phyloP scores from a whole-genome alignment of 2,113 vertebrate genomes.

The Vombatus ursinus region DNA sequence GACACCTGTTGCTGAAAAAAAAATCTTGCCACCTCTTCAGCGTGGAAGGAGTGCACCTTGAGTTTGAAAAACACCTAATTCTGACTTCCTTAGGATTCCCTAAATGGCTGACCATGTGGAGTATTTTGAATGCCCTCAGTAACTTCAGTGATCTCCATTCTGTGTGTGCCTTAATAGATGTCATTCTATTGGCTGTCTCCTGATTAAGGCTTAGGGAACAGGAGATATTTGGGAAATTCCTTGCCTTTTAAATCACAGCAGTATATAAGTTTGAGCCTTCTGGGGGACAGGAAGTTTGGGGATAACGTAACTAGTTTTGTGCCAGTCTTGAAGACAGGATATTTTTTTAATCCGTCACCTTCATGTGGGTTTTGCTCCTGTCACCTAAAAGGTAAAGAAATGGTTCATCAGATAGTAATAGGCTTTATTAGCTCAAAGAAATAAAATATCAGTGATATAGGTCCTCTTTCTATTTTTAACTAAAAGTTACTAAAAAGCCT shows the following conservation, averaged over 20 bases:
- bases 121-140: neutral
- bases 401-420: neutral
- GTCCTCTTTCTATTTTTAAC: neutral
- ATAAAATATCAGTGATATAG: neutral
- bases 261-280: neutral
- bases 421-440: neutral
- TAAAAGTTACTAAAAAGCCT: neutral
- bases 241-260: neutral
- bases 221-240: conserved; percentile 16
- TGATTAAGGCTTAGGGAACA: neutral
- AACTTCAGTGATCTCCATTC: neutral
- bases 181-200: neutral
- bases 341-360: neutral
- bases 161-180: neutral
- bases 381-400: conserved; percentile 22
- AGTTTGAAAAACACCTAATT: neutral
- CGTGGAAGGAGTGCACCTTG: neutral
- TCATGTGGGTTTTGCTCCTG: neutral
- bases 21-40: conserved; percentile 32
- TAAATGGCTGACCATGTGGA: neutral
- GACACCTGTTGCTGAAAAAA: conserved; percentile 26
- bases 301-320: conserved; percentile 7
- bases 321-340: neutral
- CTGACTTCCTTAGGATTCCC: neutral
- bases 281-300: neutral